Percentiles rank a stretch among this genome's conserved stretches.
phyloP scores from a whole-genome alignment of 2,797 vertebrate genomes.

The Silurus aristotelis region DNA sequence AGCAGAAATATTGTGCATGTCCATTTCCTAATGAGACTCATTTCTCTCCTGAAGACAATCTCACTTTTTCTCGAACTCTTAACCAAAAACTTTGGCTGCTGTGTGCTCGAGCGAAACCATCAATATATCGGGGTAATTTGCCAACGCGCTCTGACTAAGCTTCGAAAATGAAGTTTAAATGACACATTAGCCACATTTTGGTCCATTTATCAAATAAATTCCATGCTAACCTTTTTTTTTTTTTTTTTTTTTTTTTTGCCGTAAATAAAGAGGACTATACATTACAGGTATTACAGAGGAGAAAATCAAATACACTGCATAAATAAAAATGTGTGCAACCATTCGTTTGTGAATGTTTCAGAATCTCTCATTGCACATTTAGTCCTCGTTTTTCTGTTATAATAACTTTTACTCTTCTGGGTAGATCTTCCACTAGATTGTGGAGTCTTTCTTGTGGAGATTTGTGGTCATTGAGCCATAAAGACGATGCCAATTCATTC shows the following conservation, averaged over 20 bases:
- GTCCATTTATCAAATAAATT: constrained; percentile 14
- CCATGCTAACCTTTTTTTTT: neutral
- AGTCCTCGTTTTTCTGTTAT: too few relatives aligned
- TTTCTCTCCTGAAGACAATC: constrained; percentile 48
- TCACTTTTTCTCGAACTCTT: constrained; percentile 41
- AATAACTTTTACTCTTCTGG: too few relatives aligned
- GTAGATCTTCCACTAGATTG: too few relatives aligned
- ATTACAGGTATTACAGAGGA: neutral
- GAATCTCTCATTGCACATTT: too few relatives aligned
- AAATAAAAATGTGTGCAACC: too few relatives aligned
- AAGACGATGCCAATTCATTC: too few relatives aligned
- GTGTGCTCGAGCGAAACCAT: constrained; percentile 23
- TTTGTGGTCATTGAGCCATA: too few relatives aligned
- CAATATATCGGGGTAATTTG: constrained; percentile 24
- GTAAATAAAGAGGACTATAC: neutral
- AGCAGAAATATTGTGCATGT: constrained; percentile 47
- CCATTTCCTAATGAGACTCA: constrained; percentile 44
- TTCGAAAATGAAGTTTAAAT: constrained; percentile 35
- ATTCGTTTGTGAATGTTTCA: too few relatives aligned
- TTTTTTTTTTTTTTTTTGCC: neutral
- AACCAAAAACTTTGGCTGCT: constrained; percentile 26
- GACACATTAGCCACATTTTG: constrained; percentile 24
- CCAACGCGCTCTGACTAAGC: constrained; percentile 2
- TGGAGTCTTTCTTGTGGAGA: too few relatives aligned
- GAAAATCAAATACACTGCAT: neutral